Percentiles rank a stretch among this genome's conserved stretches.
Evolutionary conservation across 1,140 invertebrate genomes (phyloP).

Genomic region (Bicyclus anynana): DNA sequence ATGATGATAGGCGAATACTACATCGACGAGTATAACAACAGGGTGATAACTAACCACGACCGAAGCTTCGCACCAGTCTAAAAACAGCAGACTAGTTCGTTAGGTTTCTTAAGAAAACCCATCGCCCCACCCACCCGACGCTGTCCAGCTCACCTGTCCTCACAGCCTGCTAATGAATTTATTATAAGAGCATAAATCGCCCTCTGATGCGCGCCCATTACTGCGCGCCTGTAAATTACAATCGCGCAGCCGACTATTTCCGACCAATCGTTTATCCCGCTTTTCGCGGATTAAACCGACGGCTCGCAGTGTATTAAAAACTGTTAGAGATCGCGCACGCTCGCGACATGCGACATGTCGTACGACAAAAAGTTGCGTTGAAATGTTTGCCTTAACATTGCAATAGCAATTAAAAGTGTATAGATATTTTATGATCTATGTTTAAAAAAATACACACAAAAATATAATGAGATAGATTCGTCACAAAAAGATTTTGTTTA

Average conservation of each 20-base stretch:
- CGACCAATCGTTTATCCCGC: constrained; percentile 57
- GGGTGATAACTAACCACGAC: too few relatives aligned
- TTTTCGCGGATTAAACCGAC: constrained; percentile 58
- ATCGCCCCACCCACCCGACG: neutral
- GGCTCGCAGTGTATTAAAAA: constrained; percentile 46
- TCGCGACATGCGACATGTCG: neutral
- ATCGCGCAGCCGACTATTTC: constrained; percentile 48
- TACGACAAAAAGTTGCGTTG: neutral
- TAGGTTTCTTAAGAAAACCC: too few relatives aligned
- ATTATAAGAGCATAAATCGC: constrained; percentile 72
- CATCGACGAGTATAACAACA: too few relatives aligned
- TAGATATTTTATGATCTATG: too few relatives aligned
- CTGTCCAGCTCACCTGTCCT: neutral
- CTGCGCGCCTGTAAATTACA: constrained; percentile 65
- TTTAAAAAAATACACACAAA: too few relatives aligned
- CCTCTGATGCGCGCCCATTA: constrained; percentile 67
- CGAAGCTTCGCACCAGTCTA: too few relatives aligned
- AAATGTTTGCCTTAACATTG: neutral
- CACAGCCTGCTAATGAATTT: constrained; percentile 63
- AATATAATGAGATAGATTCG: too few relatives aligned
- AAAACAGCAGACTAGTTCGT: too few relatives aligned
- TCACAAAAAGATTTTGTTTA: too few relatives aligned
- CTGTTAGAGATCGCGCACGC: neutral
- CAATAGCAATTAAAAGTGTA: too few relatives aligned
- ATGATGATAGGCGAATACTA: too few relatives aligned